Base-by-base conservation (phyloP, 2,888 invertebrate species). In the Lobophora halterata region DNA sequence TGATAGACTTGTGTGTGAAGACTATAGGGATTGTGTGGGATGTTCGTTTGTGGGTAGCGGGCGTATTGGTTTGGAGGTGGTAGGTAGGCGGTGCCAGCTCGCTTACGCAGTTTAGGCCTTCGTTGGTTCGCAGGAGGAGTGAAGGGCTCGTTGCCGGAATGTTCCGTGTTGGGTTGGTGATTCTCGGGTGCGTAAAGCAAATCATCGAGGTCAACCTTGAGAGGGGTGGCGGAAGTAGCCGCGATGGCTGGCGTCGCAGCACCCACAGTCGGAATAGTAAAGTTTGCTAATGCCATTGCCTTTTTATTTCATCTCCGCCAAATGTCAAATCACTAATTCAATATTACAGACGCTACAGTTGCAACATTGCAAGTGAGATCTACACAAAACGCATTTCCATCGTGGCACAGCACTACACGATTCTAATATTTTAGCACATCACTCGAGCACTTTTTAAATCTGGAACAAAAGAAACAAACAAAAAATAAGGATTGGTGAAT, bases 271-370 rank as follows among this genome's bases (percentile, higher is more conserved):
- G 79, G 71, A 46, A 80, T 61, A 55, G 86, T 79, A 50, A 79
- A 88, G 66, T 88, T 88, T 54, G 71, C 72, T 57, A 87, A 68
- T 57, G 85, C 85, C 87, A 88, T 83, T 60, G 70, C 69, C 76
- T n/a, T 72, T 75, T 62, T 64, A 66, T 58, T 62, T 61, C 66
- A 83, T 82, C 74, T 73, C 75, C 55, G 66, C 61, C 49, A 70
- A 78, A 74, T 77, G 70, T 74, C 71, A 73, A 79, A 68, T 71
- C 52, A 54, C 62, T 68, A 65, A 65, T 63, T 69, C 65, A 72
- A 76, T 69, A 47, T 43, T 46, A 63, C 55, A 51, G 44, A 35
- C 55, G 62, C 71, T 70, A 73, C 63, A 66, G 61, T 78, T 76
- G 76, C 81, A 79, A 80, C 71, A 73, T 71, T 54, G 58, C 58